Conservation (phyloP, 2,113 vertebrate species). For the Barbus barbus region DNA sequence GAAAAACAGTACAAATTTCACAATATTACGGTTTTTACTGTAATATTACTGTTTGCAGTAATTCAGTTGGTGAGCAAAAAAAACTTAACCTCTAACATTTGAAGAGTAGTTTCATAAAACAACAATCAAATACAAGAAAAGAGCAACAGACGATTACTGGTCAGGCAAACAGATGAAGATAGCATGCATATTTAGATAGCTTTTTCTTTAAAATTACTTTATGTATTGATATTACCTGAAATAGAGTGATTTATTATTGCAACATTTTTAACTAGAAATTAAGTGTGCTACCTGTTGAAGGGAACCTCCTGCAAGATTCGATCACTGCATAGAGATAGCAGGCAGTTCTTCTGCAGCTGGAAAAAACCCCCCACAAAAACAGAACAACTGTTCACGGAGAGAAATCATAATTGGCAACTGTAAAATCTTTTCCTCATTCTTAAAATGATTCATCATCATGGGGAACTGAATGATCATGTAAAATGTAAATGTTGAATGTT, state of each 20-base stretch:
- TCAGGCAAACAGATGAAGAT: background rate
- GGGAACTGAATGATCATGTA: background rate
- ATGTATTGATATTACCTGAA: background rate
- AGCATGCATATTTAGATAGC: background rate
- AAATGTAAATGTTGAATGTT: background rate
- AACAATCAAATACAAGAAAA: background rate
- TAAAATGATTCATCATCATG: background rate
- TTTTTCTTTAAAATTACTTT: background rate
- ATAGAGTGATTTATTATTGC: background rate
- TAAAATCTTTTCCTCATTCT: background rate
- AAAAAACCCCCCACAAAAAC: constrained; percentile 48
- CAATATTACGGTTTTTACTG: no score
- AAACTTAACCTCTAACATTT: background rate
- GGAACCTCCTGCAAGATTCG: constrained; percentile 97
- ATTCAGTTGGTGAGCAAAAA: background rate
- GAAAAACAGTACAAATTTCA: no score
- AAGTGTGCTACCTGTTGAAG: constrained; percentile 86
- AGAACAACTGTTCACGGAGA: constrained; percentile 2
- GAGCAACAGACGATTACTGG: background rate
- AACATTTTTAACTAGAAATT: background rate
- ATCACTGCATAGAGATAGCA: constrained; percentile 97
- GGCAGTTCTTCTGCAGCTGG: constrained; percentile 97
- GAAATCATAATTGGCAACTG: background rate
- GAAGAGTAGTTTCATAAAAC: background rate
- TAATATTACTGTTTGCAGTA: no score